Conservation (phyloP, 1,140 invertebrate species). For the Amyelois transitella region DNA sequence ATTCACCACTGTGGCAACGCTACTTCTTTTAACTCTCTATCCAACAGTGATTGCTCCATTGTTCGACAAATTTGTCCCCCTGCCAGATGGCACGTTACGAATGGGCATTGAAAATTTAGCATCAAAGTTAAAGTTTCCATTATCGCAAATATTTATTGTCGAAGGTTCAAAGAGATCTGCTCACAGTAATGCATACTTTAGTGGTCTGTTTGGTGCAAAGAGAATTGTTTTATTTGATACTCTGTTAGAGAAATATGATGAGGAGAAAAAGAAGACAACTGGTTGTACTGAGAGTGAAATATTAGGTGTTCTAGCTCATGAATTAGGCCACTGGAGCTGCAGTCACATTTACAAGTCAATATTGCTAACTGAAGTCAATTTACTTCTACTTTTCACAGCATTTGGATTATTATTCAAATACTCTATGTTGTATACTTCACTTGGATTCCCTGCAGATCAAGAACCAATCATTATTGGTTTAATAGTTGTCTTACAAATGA, state of each 20-base stretch:
- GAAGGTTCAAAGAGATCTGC: slow-evolving; percentile 97
- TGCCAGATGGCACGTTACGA: slow-evolving; percentile 93
- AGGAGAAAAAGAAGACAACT: slow-evolving; percentile 71
- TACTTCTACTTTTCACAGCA: slow-evolving; percentile 87
- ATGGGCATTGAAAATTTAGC: slow-evolving; percentile 93
- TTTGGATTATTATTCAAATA: slow-evolving; percentile 92
- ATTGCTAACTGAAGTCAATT: slow-evolving; percentile 84
- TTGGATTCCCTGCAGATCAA: slow-evolving; percentile 87
- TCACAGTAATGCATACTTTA: slow-evolving; percentile 99
- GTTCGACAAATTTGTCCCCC: slow-evolving; percentile 98
- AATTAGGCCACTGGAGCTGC: slow-evolving; percentile 98
- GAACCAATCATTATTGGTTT: slow-evolving; percentile 95
- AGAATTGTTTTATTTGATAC: slow-evolving; percentile 99
- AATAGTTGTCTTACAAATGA: slow-evolving; percentile 91
- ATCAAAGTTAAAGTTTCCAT: slow-evolving; percentile 90
- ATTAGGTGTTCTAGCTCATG: slow-evolving; percentile 95
- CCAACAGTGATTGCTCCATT: slow-evolving; percentile 97
- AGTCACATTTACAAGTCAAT: slow-evolving; percentile 94
- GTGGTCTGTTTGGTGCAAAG: slow-evolving; percentile 97
- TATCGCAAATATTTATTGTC: slow-evolving; percentile 97
- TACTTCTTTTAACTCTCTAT: slow-evolving; percentile 92
- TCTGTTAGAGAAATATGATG: slow-evolving; percentile 78
- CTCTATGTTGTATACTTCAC: slow-evolving; percentile 84
- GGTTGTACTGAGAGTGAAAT: slow-evolving; percentile 96
- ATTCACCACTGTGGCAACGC: slow-evolving; percentile 85